These are phyloP conservation scores for Magallana angulata DNA, from an alignment of 1,140 invertebrate species.

Conservation along the genomic window DNA sequence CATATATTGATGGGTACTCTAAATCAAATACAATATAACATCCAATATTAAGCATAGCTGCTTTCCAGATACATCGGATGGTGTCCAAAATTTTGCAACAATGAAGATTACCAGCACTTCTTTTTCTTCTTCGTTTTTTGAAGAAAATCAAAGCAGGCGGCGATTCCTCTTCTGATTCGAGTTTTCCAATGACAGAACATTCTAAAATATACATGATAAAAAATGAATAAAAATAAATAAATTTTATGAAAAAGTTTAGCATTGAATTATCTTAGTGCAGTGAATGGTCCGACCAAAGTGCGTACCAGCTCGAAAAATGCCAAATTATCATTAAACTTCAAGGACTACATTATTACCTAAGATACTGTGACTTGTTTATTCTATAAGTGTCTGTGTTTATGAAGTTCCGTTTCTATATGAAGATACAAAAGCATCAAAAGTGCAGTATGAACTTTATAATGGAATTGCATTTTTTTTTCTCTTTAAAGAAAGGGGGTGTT, in stretches of 20 bases:
- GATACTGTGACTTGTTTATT: too few species aligned
- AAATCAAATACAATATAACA: neutral
- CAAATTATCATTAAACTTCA: too few species aligned
- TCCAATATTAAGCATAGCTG: neutral
- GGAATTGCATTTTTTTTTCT: too few species aligned
- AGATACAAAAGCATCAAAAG: too few species aligned
- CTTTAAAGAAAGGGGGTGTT: too few species aligned
- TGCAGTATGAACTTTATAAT: too few species aligned
- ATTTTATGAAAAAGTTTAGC: neutral
- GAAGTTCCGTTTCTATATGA: too few species aligned
- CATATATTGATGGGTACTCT: neutral
- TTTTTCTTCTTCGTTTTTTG: neutral
- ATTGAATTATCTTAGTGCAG: neutral
- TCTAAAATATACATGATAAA: neutral
- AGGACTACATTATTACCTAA: too few species aligned
- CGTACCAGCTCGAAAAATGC: too few species aligned
- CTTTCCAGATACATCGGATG: neutral
- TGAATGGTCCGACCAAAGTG: too few species aligned
- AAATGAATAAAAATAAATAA: neutral
- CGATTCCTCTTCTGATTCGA: neutral
- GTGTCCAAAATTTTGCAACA: neutral
- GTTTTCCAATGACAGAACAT: neutral
- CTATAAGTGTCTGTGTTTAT: too few species aligned
- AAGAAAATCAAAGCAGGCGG: neutral
- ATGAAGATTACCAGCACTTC: neutral